Evolutionary conservation across 2,797 vertebrate species (phyloP), one percentile per base, ranked within the genome.

Genomic region (Dipus sagitta): DNA sequence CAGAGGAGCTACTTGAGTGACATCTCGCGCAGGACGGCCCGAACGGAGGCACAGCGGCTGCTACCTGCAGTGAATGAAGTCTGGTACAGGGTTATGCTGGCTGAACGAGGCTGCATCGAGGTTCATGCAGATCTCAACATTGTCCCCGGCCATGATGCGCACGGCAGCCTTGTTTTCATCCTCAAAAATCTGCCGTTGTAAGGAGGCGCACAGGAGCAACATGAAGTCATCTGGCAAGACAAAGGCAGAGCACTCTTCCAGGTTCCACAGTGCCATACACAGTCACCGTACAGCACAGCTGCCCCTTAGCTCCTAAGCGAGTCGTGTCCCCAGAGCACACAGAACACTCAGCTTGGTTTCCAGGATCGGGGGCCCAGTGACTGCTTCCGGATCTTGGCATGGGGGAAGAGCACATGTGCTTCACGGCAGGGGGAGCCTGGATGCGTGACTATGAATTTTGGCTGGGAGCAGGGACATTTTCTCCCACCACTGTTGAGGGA

Each of bases 61-160:
- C 98, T 98, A 99, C 99, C 99, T 99, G 99, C 99, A 99, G 97
- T 99, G 99, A 97, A 99, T 99, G 97, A 99, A 99, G 94, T 99
- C 99, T 0, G 99, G 99, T 24, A 99, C 99, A 0, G 99, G 99
- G 97, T 99, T 99, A 96, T 99, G 99, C 81, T 99, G 99, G 80
- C 99, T 99, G 96, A 99, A 99, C 3, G 99, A 99, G 11, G 99
- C 99, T 0, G 99, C 99, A 0, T 99, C 99, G 82, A 99, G 98
- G 96, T 99, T 99, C 98, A 99, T 98, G 97, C 99, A 99, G 93
- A 99, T 99, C 98, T 99, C 99, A 26, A 99, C 99, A 8, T 99
- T 99, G 97, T 99, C 99, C 65, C 99, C 99, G 0, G 99, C 99
- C 98, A 99, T 99, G 95, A 99, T 98, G 54, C 99, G 98, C 10